Evolutionary conservation across 2,888 invertebrate genomes (phyloP).

Genomic region (Neelides folsomi): DNA sequence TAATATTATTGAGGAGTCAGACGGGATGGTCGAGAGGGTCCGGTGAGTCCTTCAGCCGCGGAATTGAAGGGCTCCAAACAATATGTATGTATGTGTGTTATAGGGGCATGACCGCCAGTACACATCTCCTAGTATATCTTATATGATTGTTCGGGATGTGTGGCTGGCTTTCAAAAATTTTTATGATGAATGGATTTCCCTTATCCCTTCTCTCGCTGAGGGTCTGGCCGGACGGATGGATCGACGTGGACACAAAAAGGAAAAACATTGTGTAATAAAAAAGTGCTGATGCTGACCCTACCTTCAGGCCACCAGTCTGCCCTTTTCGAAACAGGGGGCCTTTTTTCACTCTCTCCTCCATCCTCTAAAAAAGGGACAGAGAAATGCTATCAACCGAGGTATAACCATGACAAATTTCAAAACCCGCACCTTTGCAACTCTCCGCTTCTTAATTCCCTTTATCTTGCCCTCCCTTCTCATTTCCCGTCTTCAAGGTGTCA

Average conservation of each 20-base stretch:
- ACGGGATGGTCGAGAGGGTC: too few relatives aligned
- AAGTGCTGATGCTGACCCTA: conserved; percentile 16
- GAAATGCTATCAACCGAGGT: too few relatives aligned
- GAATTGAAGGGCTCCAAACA: too few relatives aligned
- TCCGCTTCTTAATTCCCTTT: not conserved
- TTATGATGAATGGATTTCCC: conserved; percentile 21
- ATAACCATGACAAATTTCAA: not conserved
- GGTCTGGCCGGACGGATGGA: conserved; percentile 2
- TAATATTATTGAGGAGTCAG: too few relatives aligned
- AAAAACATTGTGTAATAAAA: conserved; percentile 14
- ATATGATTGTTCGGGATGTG: too few relatives aligned
- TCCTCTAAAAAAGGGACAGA: not conserved
- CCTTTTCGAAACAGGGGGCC: conserved; percentile 13
- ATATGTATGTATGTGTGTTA: too few relatives aligned
- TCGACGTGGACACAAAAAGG: conserved; percentile 6
- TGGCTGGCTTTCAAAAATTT: conserved; percentile 17
- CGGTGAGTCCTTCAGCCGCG: too few relatives aligned
- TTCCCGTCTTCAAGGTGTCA: too few relatives aligned
- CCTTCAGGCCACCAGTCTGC: conserved; percentile 12
- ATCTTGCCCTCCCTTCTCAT: too few relatives aligned
- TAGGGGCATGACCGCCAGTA: too few relatives aligned
- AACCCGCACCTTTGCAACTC: not conserved
- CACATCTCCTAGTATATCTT: too few relatives aligned
- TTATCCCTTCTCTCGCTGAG: not conserved
- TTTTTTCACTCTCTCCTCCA: conserved; percentile 5